These are phyloP conservation scores for Leptinotarsa tumamoca DNA, from an alignment of 2,888 invertebrate genomes.

Conservation along the genomic window DNA sequence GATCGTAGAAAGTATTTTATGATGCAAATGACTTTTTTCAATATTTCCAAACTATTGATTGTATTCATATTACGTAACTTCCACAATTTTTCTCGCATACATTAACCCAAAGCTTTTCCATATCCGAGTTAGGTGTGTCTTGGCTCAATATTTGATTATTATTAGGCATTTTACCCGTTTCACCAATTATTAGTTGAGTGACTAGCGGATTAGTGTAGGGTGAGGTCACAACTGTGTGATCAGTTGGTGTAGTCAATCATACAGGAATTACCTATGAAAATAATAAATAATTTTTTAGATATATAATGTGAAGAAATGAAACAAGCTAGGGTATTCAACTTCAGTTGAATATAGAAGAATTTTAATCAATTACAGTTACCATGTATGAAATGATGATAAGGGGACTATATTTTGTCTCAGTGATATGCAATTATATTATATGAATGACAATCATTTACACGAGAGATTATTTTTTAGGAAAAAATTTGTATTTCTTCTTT, in stretches of 20 bases:
- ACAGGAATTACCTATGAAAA: slow-evolving; percentile 38
- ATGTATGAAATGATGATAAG: too few species aligned
- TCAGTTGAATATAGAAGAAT: too few species aligned
- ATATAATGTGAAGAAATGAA: neutral
- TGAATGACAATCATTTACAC: too few species aligned
- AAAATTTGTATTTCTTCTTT: too few species aligned
- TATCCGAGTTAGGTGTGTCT: neutral
- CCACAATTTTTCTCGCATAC: neutral
- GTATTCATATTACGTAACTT: slow-evolving; percentile 7
- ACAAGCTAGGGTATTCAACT: too few species aligned
- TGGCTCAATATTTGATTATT: slow-evolving; percentile 56
- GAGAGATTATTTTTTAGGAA: too few species aligned
- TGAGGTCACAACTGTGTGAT: slow-evolving; percentile 43
- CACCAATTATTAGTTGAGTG: slow-evolving; percentile 73
- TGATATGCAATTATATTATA: too few species aligned
- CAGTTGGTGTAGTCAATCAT: slow-evolving; percentile 54
- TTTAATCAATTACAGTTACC: neutral
- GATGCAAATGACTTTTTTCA: too few species aligned
- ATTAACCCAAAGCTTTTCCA: slow-evolving; percentile 7
- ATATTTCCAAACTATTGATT: neutral
- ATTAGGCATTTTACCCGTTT: slow-evolving; percentile 68
- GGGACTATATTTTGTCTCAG: too few species aligned
- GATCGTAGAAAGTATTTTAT: too few species aligned
- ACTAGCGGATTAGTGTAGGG: slow-evolving; percentile 64
- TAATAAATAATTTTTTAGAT: neutral